Evolutionary conservation across 2,797 vertebrate species (phyloP), one percentile per base, ranked within the genome.

Genomic region (Poeciliopsis turneri): DNA sequence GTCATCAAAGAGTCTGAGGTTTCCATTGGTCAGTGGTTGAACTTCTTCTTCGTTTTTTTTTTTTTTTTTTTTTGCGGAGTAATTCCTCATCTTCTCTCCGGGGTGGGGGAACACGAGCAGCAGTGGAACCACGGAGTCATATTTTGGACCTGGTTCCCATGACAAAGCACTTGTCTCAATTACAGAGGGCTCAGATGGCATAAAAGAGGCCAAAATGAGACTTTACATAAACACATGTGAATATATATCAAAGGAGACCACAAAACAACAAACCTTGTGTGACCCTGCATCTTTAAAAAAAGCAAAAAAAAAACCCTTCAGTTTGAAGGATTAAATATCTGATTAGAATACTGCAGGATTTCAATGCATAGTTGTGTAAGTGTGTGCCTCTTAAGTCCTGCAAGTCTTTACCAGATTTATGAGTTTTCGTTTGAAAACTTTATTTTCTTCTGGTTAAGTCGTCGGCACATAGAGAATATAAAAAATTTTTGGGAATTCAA

Each of bases 121-220:
- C 88, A 85, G 88, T 93, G 86, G 95, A 96, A 96, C 91, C 93
- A 95, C 95, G 97, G 96, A 97, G 92, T 96, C 95, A 95, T 96
- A 95, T 95, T 96, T 96, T 97, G 96, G 96, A 96, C 95, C 89
- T 94, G 75, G 89, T 97, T 97, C 94, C 96, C 95, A 96, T 96
- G 95, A 97, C 95, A 89, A 96, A 96, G 96, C 96, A 91, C 82
- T 94, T 95, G 94, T 94, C 94, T 91, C 79, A 51, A 78, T 84
- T 89, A 92, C 91, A 93, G 95, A 95, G 93, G 7, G 79, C 85
- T 76, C 82, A 80, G 86, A 87, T 84, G 5, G 87, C 96, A 97
- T 96, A 97, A 96, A 97, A 93, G 88, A 74, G 91, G 20, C 68
- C 68, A 70, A 70, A 41, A 70, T 70, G 6, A 25, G 41, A 13